Conservation (phyloP, 2,797 vertebrate genomes). For the Ctenopoma multispine region DNA sequence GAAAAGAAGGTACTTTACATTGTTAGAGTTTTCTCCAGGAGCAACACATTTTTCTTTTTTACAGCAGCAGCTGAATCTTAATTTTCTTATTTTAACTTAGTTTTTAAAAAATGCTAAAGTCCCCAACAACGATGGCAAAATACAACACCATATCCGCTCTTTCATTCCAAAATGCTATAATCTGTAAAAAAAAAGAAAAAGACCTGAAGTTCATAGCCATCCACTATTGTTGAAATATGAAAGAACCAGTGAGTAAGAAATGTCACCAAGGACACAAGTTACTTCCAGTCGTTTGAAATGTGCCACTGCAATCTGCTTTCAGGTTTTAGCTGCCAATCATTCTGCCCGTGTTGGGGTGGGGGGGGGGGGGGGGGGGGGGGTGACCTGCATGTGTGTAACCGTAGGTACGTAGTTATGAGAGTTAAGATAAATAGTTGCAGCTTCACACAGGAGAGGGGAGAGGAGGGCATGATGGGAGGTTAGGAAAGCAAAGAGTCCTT, state of each 20-base stretch:
- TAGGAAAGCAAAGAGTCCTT: slow-evolving; percentile 32
- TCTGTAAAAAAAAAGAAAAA: slow-evolving; percentile 25
- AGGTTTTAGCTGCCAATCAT: slow-evolving; percentile 51
- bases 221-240: slow-evolving; percentile 24
- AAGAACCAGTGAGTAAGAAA: slow-evolving; percentile 34
- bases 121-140: slow-evolving; percentile 56
- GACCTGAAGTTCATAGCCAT: slow-evolving; percentile 7
- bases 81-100: slow-evolving; percentile 37
- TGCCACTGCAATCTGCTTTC: slow-evolving; percentile 16
- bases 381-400: slow-evolving; percentile 24
- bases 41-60: slow-evolving; percentile 26
- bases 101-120: slow-evolving; percentile 42
- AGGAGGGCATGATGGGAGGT: slow-evolving; percentile 33
- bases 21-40: slow-evolving; percentile 53
- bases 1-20: slow-evolving; percentile 63
- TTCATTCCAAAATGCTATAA: slow-evolving; percentile 59
- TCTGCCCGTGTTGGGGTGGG: slow-evolving; percentile 3
- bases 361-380: background rate
- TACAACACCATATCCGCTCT: slow-evolving; percentile 61
- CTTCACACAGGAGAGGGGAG: slow-evolving; percentile 33
- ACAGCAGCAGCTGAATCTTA: slow-evolving; percentile 24
- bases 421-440: slow-evolving; percentile 57
- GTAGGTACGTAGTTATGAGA: slow-evolving; percentile 14
- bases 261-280: slow-evolving; percentile 41
- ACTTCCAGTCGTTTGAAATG: slow-evolving; percentile 23